A percentile compares a stretch with the other conserved stretches of the same genome.
phyloP scores from a whole-genome alignment of 2,888 invertebrate species.

The Trichopria drosophilae region DNA sequence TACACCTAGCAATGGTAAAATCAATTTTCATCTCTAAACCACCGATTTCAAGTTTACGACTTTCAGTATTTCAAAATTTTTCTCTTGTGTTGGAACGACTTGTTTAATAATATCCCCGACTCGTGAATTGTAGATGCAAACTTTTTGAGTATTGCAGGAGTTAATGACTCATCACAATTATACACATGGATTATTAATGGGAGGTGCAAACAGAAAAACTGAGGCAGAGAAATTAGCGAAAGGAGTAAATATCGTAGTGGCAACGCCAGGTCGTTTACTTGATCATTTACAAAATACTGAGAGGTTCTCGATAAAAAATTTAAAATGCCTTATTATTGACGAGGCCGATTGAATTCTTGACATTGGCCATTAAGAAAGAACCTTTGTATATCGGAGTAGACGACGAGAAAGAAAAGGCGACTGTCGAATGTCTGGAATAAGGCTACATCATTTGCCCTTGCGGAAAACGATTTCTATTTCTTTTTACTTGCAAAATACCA shows the following conservation, averaged over 20 bases:
- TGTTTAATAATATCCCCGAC: conserved; percentile 94
- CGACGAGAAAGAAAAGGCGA: conserved; percentile 79
- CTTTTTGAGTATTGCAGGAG: conserved; percentile 92
- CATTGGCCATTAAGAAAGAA: conserved; percentile 87
- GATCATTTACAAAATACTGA: conserved; percentile 94
- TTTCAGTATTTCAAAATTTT: neutral
- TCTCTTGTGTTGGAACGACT: conserved; percentile 69
- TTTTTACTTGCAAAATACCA: no score
- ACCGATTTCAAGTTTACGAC: neutral
- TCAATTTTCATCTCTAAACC: conserved; percentile 5
- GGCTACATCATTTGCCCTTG: conserved; percentile 94
- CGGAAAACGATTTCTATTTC: conserved; percentile 87
- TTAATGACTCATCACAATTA: conserved; percentile 88
- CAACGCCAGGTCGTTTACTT: conserved; percentile 91
- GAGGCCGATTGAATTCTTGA: conserved; percentile 96
- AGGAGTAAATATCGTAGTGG: conserved; percentile 91
- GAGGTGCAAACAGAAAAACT: conserved; percentile 86
- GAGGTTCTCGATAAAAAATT: conserved; percentile 88
- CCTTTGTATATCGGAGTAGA: conserved; percentile 94
- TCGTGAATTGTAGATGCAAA: conserved; percentile 95
- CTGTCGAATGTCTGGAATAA: conserved; percentile 80
- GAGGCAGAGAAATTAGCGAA: conserved; percentile 89
- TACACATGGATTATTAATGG: conserved; percentile 94
- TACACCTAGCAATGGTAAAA: conserved; percentile 82
- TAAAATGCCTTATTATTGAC: conserved; percentile 92